These are phyloP conservation scores for Eunapius fragilis DNA, from an alignment of 37 sponge, comb jelly and placozoan genomes.

Conservation along the genomic window DNA sequence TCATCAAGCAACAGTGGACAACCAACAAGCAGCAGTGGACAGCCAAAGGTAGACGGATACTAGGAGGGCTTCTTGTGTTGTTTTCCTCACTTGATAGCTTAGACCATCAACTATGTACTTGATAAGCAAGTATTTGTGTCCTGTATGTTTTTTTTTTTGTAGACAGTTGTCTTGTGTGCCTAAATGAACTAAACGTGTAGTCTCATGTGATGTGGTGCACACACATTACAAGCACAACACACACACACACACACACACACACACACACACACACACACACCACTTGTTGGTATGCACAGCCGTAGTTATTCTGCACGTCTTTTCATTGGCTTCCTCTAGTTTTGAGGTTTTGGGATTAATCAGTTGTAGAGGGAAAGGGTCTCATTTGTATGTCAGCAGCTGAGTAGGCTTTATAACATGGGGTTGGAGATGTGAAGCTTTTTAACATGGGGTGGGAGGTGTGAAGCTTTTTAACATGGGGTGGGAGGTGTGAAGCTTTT, in stretches of 20 bases:
- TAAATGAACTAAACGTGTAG: neutral
- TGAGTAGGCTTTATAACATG: too few relatives aligned
- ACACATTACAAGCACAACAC: too few relatives aligned
- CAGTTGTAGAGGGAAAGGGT: too few relatives aligned
- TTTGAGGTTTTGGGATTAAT: too few relatives aligned
- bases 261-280: neutral
- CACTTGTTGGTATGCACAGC: neutral
- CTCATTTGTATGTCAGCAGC: too few relatives aligned
- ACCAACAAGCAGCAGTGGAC: neutral
- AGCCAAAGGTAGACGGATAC: neutral
- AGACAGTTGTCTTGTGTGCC: neutral
- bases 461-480: too few relatives aligned
- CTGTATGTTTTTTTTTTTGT: neutral
- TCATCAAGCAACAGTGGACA: neutral
- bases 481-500: too few relatives aligned
- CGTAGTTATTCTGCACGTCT: neutral
- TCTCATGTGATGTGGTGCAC: neutral
- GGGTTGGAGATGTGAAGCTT: too few relatives aligned
- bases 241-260: too few relatives aligned
- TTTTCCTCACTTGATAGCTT: neutral
- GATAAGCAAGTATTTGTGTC: neutral
- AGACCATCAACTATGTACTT: neutral
- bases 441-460: too few relatives aligned
- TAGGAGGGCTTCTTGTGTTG: neutral
- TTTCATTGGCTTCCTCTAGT: neutral